Percentiles rank a stretch among this genome's conserved stretches.
These are phyloP conservation scores for Saturnia pavonia DNA, from an alignment of 2,888 invertebrate species.

Conservation along the genomic window DNA sequence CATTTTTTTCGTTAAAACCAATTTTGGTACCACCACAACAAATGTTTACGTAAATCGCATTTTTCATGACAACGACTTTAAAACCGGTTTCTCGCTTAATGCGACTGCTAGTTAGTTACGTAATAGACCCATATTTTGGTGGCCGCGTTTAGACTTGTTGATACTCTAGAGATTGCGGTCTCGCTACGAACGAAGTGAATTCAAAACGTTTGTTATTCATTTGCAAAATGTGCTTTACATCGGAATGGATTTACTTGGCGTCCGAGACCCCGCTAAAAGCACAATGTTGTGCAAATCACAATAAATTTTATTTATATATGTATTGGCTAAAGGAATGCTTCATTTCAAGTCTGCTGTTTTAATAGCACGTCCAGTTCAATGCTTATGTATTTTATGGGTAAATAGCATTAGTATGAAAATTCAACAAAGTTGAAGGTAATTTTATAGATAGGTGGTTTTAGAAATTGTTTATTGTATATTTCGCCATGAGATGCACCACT, in stretches of 20 bases:
- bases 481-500: too few relatives aligned
- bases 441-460: too few relatives aligned
- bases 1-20: slow-evolving; percentile 61
- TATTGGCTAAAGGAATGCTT: too few relatives aligned
- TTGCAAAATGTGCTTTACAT: slow-evolving; percentile 32
- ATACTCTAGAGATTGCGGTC: slow-evolving; percentile 37
- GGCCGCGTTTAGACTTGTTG: slow-evolving; percentile 36
- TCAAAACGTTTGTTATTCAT: slow-evolving; percentile 45
- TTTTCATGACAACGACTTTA: slow-evolving; percentile 35
- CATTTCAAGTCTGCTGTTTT: too few relatives aligned
- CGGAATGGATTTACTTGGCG: slow-evolving; percentile 33
- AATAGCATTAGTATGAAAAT: neutral
- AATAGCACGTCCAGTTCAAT: neutral
- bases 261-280: neutral
- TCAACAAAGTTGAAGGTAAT: neutral
- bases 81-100: slow-evolving; percentile 41
- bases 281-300: too few relatives aligned
- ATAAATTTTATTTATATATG: too few relatives aligned
- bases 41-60: slow-evolving; percentile 48
- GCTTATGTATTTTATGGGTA: slow-evolving; percentile 25
- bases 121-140: slow-evolving; percentile 45
- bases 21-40: slow-evolving; percentile 45
- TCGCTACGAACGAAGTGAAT: slow-evolving; percentile 43
- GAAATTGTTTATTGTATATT: too few relatives aligned
- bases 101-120: slow-evolving; percentile 40